Evolutionary conservation across 92 coral and sea anemone genomes (phyloP).

Genomic region (Zoanthus gigantus): DNA sequence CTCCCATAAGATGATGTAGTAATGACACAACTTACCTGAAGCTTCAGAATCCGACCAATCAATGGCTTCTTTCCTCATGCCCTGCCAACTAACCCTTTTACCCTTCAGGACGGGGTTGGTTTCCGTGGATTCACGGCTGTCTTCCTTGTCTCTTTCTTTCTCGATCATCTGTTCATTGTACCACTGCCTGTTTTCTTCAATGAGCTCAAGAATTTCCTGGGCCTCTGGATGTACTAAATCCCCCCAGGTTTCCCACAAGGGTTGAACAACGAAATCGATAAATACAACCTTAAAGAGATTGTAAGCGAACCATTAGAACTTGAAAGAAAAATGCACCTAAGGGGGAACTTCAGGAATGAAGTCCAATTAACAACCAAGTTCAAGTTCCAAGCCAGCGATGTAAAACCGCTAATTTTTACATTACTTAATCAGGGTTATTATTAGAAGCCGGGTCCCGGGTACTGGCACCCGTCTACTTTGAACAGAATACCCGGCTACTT

Average conservation of each 20-base stretch:
- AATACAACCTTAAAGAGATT: conserved; percentile 83
- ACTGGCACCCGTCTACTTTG: no score
- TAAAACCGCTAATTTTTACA: no score
- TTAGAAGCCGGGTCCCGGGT: no score
- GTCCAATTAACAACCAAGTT: no score
- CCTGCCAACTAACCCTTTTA: conserved; percentile 99
- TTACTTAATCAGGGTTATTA: no score
- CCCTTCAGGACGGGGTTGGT: conserved; percentile 77
- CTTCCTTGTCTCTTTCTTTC: conserved; percentile 82
- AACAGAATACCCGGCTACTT: no score
- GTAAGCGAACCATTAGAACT: not conserved
- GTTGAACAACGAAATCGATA: conserved; percentile 98
- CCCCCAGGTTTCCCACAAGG: conserved; percentile 99
- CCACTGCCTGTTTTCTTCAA: conserved; percentile 97
- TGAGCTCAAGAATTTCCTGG: conserved; percentile 86
- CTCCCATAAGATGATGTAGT: not conserved
- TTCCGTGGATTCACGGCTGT: conserved; percentile 61
- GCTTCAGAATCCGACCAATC: conserved; percentile 94
- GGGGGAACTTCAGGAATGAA: no score
- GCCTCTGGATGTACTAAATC: conserved; percentile 96
- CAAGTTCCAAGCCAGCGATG: no score
- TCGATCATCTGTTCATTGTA: conserved; percentile 92
- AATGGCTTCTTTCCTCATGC: conserved; percentile 90
- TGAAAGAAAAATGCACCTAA: not conserved
- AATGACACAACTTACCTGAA: conserved; percentile 71